A percentile compares a stretch with the other conserved stretches of the same genome.
Evolutionary conservation across 2,888 invertebrate species (phyloP).

Genomic region (Calephelis perditalis): DNA sequence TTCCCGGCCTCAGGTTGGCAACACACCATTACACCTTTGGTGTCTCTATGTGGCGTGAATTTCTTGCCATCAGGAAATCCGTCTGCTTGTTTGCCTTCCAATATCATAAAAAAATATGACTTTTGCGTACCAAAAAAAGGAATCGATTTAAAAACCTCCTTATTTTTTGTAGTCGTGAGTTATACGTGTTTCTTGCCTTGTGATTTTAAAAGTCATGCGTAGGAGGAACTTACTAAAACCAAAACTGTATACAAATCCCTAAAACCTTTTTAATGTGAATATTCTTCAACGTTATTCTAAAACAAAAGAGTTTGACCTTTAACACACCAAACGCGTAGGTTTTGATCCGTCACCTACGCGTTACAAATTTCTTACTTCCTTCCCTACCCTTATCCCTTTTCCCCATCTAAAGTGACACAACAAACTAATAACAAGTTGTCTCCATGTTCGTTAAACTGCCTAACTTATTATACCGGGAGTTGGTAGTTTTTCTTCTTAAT

Average conservation of each 20-base stretch:
- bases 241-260: neutral
- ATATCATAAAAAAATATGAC: no score
- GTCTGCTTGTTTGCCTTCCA: no score
- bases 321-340: neutral
- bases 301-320: neutral
- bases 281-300: neutral
- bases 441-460: constrained; percentile 37
- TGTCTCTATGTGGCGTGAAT: no score
- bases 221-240: neutral
- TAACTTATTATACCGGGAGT: constrained; percentile 14
- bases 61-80: no score
- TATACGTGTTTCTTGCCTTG: neutral
- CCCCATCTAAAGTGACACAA: constrained; percentile 41
- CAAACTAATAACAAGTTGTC: constrained; percentile 61
- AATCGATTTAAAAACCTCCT: no score
- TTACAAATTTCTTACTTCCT: constrained; percentile 1
- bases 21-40: no score
- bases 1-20: no score
- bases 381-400: constrained; percentile 24
- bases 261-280: neutral
- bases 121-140: no score
- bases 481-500: neutral
- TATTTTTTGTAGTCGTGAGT: no score
- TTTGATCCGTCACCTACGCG: neutral
- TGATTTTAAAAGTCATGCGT: neutral